Base-by-base conservation (phyloP, 2,113 vertebrate genomes). In the Phrynosoma blainvillii region DNA sequence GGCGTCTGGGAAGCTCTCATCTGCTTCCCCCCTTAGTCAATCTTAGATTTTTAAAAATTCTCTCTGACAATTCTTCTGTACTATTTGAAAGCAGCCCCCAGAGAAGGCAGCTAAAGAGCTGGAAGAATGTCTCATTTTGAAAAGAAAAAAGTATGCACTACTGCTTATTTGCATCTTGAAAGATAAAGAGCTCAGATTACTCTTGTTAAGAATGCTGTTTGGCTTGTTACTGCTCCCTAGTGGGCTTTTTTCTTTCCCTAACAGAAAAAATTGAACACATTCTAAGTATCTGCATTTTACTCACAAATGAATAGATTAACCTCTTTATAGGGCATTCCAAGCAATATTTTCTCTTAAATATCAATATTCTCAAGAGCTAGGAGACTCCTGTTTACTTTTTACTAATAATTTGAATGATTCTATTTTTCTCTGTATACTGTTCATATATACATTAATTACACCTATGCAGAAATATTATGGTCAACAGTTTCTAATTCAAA, bases 281-380 rank as follows among this genome's bases (percentile, higher is more conserved):
- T 21, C 47, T 87, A 70, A 79, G 90, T 84, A 36, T 73, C 47
- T 62, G 16, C 1, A 23, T 16, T 1, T 2, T 42, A 47, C 54
- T 12, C 18, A 25, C 81, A 92, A 90, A 62, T 5, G 1, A 54
- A 85, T 86, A 74, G 74, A 88, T 88, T 85, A 18, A 76, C 0
- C 5, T 68, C 23, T 14, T 80, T 68, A n/a, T 42, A 77, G 7
- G 1, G 90, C 90, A n/a, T 23, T 62, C 62, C 74, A 56, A 75
- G 36, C 54, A 87, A 23, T 82, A 52, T 82, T 25, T 16, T 76
- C 4, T 8, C 32, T 18, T 42, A 65, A 70, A 82, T 30, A 59
- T 30, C 40, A 82, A 30, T 30, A 42, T 76, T 82, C 79, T 66
- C 79, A 66, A 52, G 40, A 79, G 62, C 27, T 42, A 66, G 23